Evolutionary conservation across 92 coral and sea anemone genomes (phyloP).

Genomic region (Epizoanthus illoricatus): DNA sequence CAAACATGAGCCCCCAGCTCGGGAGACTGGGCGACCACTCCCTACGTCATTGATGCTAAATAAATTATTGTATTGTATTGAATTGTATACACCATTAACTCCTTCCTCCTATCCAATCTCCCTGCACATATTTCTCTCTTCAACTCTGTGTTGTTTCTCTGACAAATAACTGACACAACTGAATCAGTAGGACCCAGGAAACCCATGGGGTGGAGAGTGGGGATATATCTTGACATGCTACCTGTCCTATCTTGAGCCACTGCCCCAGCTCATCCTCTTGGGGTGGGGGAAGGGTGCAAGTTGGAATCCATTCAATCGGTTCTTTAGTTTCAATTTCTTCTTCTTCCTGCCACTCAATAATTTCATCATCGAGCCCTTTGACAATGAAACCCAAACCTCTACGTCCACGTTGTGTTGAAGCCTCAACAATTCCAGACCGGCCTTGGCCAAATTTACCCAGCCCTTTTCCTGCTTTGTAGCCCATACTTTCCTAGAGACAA

Average conservation of each 20-base stretch:
- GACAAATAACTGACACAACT: too few species aligned
- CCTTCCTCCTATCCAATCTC: too few species aligned
- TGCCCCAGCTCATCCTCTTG: slow-evolving; percentile 75
- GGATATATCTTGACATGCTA: background rate
- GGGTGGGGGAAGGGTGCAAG: slow-evolving; percentile 71
- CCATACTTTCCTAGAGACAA: slow-evolving; percentile 81
- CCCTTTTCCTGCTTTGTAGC: slow-evolving; percentile 84
- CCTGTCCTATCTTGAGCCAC: slow-evolving; percentile 83
- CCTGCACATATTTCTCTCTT: too few species aligned
- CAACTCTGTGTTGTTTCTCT: too few species aligned
- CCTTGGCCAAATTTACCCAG: slow-evolving; percentile 93
- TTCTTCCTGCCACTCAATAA: slow-evolving; percentile 70
- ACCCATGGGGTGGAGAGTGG: background rate
- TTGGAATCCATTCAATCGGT: slow-evolving; percentile 65
- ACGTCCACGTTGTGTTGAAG: slow-evolving; percentile 84
- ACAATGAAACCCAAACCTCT: slow-evolving; percentile 94
- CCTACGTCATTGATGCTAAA: too few species aligned
- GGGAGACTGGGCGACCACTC: too few species aligned
- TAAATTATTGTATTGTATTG: too few species aligned
- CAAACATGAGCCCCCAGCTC: too few species aligned
- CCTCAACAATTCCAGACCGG: slow-evolving; percentile 82
- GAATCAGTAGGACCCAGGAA: background rate
- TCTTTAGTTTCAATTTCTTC: slow-evolving; percentile 76
- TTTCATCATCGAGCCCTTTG: slow-evolving; percentile 86
- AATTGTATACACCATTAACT: too few species aligned